Percentiles rank a stretch among this genome's conserved stretches.
Evolutionary conservation across 2,113 vertebrate species (phyloP).

Genomic region (Cryptotis parvus): DNA sequence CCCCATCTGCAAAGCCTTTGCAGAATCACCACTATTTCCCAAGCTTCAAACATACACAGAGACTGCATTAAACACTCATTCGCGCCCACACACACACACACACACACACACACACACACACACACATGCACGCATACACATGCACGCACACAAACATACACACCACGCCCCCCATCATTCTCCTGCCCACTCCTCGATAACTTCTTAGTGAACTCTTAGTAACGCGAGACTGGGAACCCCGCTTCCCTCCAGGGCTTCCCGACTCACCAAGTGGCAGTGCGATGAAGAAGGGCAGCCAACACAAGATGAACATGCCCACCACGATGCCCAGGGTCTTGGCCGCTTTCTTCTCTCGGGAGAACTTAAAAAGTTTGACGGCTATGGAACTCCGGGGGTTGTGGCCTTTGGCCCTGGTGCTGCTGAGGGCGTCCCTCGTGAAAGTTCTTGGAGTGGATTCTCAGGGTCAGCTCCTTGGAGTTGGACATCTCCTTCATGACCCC

Average conservation of each 20-base stretch:
- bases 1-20: slow-evolving; percentile 70
- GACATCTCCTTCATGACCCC: slow-evolving; percentile 97
- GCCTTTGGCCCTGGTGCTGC: slow-evolving; percentile 89
- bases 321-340: slow-evolving; percentile 97
- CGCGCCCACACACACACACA: neutral
- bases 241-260: neutral
- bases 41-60: slow-evolving; percentile 49
- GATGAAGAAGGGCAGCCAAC: slow-evolving; percentile 97
- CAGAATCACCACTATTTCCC: slow-evolving; percentile 36
- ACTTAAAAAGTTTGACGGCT: slow-evolving; percentile 95
- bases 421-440: slow-evolving; percentile 91
- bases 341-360: slow-evolving; percentile 97
- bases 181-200: neutral
- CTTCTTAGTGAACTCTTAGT: slow-evolving; percentile 22
- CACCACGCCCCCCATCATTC: neutral
- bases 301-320: slow-evolving; percentile 96
- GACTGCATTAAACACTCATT: neutral
- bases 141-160: slow-evolving; percentile 28
- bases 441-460: slow-evolving; percentile 95
- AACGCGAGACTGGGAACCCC: neutral
- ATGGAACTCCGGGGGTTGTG: slow-evolving; percentile 93
- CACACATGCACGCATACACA: slow-evolving; percentile 34
- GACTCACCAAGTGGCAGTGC: slow-evolving; percentile 94
- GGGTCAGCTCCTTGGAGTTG: slow-evolving; percentile 95
- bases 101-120: neutral